Percentiles rank a stretch among this genome's conserved stretches.
Conservation (phyloP, 2,888 invertebrate genomes). For the Apotomis turbidana region DNA sequence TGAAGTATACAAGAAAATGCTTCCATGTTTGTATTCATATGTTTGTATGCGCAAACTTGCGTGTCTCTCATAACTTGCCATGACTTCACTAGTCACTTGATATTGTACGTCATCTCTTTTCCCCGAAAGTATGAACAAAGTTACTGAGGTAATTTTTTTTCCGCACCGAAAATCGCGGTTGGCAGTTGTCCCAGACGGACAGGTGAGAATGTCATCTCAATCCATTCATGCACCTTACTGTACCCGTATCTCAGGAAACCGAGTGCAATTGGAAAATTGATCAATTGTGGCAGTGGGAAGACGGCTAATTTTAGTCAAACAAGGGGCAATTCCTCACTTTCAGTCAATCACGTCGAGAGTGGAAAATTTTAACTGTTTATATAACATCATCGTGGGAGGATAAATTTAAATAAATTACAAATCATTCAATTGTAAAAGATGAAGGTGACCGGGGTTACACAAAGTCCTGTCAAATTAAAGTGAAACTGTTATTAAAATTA, state of each 20-base stretch:
- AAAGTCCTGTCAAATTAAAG: too few relatives aligned
- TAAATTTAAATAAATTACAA: slow-evolving; percentile 14
- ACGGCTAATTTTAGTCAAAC: slow-evolving; percentile 67
- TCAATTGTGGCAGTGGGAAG: slow-evolving; percentile 72
- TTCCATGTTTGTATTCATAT: too few relatives aligned
- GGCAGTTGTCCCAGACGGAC: background rate
- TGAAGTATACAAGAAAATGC: too few relatives aligned
- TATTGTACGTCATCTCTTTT: too few relatives aligned
- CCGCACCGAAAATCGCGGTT: too few relatives aligned
- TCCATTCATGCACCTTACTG: slow-evolving; percentile 43
- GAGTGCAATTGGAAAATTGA: slow-evolving; percentile 81
- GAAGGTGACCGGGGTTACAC: too few relatives aligned
- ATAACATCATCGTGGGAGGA: slow-evolving; percentile 10
- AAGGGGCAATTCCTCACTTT: slow-evolving; percentile 63
- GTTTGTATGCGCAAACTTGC: too few relatives aligned
- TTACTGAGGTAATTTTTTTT: too few relatives aligned
- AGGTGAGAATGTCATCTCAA: slow-evolving; percentile 18
- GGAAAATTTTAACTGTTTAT: slow-evolving; percentile 15
- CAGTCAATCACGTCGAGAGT: slow-evolving; percentile 51
- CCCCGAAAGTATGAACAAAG: too few relatives aligned
- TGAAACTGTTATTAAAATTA: background rate
- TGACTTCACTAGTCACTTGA: too few relatives aligned
- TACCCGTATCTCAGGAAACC: slow-evolving; percentile 71
- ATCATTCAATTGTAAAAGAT: background rate
- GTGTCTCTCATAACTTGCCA: too few relatives aligned